Conservation (phyloP, 2,797 vertebrate species). For the Perodicticus potto region DNA sequence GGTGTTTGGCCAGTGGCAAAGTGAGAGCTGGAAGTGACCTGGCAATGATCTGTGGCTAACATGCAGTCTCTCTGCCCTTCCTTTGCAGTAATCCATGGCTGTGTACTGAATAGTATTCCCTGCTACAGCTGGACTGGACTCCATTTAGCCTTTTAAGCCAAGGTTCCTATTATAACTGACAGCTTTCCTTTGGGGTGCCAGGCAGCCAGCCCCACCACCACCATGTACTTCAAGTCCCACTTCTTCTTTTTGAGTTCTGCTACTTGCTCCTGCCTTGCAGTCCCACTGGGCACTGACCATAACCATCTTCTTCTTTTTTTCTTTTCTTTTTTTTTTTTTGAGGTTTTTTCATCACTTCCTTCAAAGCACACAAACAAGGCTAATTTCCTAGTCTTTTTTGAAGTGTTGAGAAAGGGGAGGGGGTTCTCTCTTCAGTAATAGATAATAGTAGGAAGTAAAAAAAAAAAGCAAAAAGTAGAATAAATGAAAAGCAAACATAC, state of each 20-base stretch:
- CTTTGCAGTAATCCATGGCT: constrained; percentile 99
- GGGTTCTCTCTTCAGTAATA: constrained; percentile 22
- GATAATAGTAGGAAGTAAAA: constrained; percentile 41
- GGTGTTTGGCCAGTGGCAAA: constrained; percentile 84
- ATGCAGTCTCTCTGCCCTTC: constrained; percentile 93
- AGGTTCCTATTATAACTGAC: constrained; percentile 81
- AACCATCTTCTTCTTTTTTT: constrained; percentile 15
- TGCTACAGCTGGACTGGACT: constrained; percentile 93
- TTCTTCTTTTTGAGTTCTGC: constrained; percentile 72
- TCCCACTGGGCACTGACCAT: constrained; percentile 27
- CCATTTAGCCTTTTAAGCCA: constrained; percentile 86
- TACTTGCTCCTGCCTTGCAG: constrained; percentile 72
- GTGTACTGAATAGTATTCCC: constrained; percentile 98
- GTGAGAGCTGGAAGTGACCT: constrained; percentile 80
- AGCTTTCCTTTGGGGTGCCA: constrained; percentile 82
- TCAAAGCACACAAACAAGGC: constrained; percentile 76
- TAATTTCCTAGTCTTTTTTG: constrained; percentile 73
- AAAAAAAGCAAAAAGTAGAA: constrained; percentile 43
- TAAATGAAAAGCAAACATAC: constrained; percentile 64
- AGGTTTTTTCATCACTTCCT: constrained; percentile 47
- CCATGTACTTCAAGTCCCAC: constrained; percentile 76
- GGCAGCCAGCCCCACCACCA: constrained; percentile 71
- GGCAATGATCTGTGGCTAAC: constrained; percentile 88
- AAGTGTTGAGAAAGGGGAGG: constrained; percentile 16
- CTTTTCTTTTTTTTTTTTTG: not conserved